Percentiles rank a stretch among this genome's conserved stretches.
Evolutionary conservation across 2,113 vertebrate genomes (phyloP).

Genomic region (Rana temporaria): DNA sequence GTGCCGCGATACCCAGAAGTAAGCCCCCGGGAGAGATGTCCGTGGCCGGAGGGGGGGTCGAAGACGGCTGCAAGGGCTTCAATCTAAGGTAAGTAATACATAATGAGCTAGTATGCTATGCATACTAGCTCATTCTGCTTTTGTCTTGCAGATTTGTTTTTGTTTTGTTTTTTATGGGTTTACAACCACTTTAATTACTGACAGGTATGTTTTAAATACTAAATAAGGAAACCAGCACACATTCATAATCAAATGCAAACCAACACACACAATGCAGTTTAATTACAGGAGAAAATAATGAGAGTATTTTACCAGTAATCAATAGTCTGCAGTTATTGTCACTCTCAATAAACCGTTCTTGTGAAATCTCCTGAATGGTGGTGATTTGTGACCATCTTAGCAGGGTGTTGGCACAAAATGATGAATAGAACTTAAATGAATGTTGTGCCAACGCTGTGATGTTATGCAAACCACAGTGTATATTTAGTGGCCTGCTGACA

Average conservation of each 20-base stretch:
- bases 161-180: no score
- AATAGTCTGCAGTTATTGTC: conserved; percentile 12
- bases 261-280: background rate
- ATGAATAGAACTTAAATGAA: conserved; percentile 30
- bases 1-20: no score
- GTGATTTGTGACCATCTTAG: conserved; percentile 40
- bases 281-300: background rate
- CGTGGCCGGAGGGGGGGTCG: no score
- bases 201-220: no score
- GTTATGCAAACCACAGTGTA: conserved; percentile 16
- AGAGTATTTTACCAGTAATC: background rate
- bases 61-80: no score
- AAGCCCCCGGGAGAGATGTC: no score
- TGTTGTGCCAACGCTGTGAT: conserved; percentile 33
- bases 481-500: conserved; percentile 20
- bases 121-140: no score
- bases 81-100: no score
- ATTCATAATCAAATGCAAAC: background rate
- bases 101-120: no score
- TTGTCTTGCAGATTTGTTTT: no score
- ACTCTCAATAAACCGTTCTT: conserved; percentile 14
- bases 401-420: conserved; percentile 34
- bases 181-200: no score
- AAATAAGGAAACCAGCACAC: no score
- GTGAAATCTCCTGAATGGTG: background rate